Percentiles rank a stretch among this genome's conserved stretches.
Evolutionary conservation across 2,113 vertebrate genomes (phyloP).

Genomic region (Oreochromis spilurus): DNA sequence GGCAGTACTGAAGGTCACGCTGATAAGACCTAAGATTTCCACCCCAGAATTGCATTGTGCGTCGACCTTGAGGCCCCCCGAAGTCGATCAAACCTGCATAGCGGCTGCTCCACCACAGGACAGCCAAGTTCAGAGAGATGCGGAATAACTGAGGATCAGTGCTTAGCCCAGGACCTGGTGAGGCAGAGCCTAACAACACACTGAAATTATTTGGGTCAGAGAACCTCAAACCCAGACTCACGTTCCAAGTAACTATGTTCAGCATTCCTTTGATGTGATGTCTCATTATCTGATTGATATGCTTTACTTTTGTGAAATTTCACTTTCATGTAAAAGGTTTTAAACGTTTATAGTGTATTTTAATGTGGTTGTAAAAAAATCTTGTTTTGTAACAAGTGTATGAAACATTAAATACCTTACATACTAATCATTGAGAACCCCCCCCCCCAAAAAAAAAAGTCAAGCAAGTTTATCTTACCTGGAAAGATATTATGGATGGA

Average conservation of each 20-base stretch:
- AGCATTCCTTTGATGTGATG: neutral
- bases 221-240: neutral
- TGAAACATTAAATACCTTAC: neutral
- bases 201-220: conserved; percentile 4
- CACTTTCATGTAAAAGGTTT: neutral
- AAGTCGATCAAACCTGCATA: conserved; percentile 64
- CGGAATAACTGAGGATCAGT: conserved; percentile 59
- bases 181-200: conserved; percentile 12
- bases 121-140: conserved; percentile 45
- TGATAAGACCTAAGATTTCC: conserved; percentile 73
- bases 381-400: neutral
- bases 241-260: conserved; percentile 18
- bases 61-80: conserved; percentile 67
- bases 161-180: conserved; percentile 35
- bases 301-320: neutral
- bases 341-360: neutral
- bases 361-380: neutral
- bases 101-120: conserved; percentile 43
- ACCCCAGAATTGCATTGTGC: conserved; percentile 63
- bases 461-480: neutral
- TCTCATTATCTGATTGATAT: neutral
- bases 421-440: neutral
- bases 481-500: neutral
- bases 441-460: neutral
- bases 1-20: conserved; percentile 70